Conservation (phyloP, 2,888 invertebrate species). For the Caenorhabditis imperialis region DNA sequence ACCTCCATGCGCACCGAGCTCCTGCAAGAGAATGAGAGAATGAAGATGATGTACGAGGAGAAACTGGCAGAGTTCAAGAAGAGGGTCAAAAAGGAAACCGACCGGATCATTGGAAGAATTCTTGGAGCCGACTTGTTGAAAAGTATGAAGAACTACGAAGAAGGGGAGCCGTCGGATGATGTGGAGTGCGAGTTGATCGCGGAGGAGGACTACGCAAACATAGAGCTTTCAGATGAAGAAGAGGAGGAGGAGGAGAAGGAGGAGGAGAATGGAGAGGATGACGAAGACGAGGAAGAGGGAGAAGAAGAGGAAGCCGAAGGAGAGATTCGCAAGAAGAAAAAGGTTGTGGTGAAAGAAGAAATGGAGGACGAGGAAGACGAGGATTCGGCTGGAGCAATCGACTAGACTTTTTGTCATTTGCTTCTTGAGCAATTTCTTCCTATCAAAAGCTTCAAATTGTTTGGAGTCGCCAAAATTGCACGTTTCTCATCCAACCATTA, state of each 20-base stretch:
- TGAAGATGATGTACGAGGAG: no score
- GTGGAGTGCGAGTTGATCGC: not conserved
- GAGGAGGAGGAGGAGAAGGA: conserved; percentile 4
- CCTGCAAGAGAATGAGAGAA: no score
- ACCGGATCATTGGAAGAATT: no score
- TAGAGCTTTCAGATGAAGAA: not conserved
- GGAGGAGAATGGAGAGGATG: not conserved
- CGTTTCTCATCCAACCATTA: no score
- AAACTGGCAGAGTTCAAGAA: not conserved
- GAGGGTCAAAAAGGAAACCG: no score
- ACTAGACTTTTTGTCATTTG: not conserved
- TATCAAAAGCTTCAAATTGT: no score
- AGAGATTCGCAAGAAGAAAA: not conserved
- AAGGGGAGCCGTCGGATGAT: not conserved
- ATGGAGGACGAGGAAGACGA: not conserved
- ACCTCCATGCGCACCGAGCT: no score
- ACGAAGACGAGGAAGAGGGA: not conserved
- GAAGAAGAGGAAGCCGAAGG: not conserved
- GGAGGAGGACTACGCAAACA: not conserved
- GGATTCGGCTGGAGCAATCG: not conserved
- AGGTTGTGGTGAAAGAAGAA: not conserved
- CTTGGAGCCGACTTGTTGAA: no score
- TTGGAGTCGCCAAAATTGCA: no score
- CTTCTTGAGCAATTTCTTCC: no score
- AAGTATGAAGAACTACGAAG: not conserved